Evolutionary conservation across 2,113 vertebrate genomes (phyloP).

Genomic region (Gymnocephalus cernua): DNA sequence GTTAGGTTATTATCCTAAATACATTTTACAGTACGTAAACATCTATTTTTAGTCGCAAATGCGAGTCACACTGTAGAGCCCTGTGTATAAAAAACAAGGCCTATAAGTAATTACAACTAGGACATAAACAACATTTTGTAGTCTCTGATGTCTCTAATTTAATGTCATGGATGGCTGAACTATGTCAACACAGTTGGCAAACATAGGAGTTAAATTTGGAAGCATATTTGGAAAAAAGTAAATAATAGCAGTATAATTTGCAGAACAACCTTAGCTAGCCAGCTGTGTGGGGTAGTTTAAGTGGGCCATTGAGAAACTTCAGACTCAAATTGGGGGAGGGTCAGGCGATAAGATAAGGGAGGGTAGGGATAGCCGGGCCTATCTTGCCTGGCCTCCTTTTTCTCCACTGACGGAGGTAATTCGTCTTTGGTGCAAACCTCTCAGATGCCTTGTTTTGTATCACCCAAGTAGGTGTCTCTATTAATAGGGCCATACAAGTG

Average conservation of each 20-base stretch:
- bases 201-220: background rate
- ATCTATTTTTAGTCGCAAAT: too few species aligned
- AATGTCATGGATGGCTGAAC: slow-evolving; percentile 11
- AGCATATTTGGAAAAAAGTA: too few species aligned
- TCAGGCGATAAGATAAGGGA: background rate
- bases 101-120: background rate
- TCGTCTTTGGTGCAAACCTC: slow-evolving; percentile 35
- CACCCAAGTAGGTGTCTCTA: slow-evolving; percentile 46
- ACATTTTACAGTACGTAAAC: too few species aligned
- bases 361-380: background rate
- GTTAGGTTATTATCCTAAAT: too few species aligned
- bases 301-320: background rate
- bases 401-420: slow-evolving; percentile 13
- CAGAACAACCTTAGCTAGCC: background rate
- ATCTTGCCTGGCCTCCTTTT: slow-evolving; percentile 40
- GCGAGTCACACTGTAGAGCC: too few species aligned
- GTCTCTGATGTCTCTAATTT: slow-evolving; percentile 3
- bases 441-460: slow-evolving; percentile 18
- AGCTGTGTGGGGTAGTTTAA: background rate
- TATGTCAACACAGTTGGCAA: slow-evolving; percentile 1
- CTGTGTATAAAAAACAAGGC: background rate
- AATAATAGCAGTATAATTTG: too few species aligned
- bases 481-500: slow-evolving; percentile 38
- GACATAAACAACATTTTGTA: slow-evolving; percentile 5
- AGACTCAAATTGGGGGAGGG: background rate